A percentile compares a stretch with the other conserved stretches of the same genome.
Conservation (phyloP, 2,113 vertebrate species). For the Crotalus tigris region DNA sequence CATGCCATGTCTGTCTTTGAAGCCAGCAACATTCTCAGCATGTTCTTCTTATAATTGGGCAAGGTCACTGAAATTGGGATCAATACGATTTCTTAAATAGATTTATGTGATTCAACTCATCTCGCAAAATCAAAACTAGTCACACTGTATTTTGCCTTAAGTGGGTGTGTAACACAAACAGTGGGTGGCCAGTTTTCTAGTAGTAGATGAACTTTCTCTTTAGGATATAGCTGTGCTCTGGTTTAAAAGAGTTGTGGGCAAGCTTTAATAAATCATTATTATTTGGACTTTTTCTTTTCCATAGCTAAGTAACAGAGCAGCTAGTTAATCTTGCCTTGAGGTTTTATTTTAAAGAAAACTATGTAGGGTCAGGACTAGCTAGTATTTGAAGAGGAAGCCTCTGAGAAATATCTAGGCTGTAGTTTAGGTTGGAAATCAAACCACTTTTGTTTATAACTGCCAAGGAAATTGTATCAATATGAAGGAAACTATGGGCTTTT, state of each 20-base stretch:
- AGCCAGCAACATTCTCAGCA: not conserved
- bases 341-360: not conserved
- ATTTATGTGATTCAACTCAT: not conserved
- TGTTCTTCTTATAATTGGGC: not conserved
- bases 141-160: not conserved
- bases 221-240: not conserved
- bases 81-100: not conserved
- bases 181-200: not conserved
- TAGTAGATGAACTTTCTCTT: not conserved
- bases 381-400: not conserved
- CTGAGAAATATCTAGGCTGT: not conserved
- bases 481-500: not conserved
- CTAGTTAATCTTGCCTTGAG: not conserved
- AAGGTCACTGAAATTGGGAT: not conserved
- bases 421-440: not conserved
- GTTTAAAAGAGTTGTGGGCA: not conserved
- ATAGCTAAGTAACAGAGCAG: not conserved
- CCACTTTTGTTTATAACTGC: not conserved
- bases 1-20: not conserved
- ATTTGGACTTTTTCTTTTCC: not conserved
- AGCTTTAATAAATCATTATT: not conserved
- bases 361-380: not conserved
- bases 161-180: not conserved
- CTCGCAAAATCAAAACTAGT: not conserved
- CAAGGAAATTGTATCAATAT: not conserved